Percentiles rank a stretch among this genome's conserved stretches.
Conservation (phyloP, 2,888 invertebrate genomes). For the Ernsta delagoae region DNA sequence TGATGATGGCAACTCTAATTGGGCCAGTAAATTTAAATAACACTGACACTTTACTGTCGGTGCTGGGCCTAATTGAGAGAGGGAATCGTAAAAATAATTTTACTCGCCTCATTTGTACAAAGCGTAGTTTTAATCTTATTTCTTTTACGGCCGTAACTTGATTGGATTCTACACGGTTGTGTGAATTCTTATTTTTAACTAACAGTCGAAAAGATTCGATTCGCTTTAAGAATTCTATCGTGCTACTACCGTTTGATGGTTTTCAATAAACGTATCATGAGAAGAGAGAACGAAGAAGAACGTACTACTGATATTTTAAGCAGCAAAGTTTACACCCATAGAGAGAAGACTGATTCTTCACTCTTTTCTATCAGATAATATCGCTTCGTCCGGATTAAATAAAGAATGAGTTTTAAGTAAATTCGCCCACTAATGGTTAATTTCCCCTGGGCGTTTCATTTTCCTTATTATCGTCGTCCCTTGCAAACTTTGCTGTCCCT, state of each 20-base stretch:
- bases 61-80: constrained; percentile 79
- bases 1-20: constrained; percentile 82
- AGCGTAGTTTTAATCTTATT: constrained; percentile 72
- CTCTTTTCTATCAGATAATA: constrained; percentile 8
- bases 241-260: constrained; percentile 1
- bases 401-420: constrained; percentile 69
- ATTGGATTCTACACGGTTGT: constrained; percentile 61
- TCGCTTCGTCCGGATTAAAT: constrained; percentile 53
- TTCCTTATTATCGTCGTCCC: constrained; percentile 53
- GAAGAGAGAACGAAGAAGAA: no score
- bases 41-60: constrained; percentile 81
- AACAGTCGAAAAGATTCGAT: constrained; percentile 44
- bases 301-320: no score
- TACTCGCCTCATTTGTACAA: constrained; percentile 80
- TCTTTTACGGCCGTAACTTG: constrained; percentile 67
- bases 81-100: constrained; percentile 84
- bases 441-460: constrained; percentile 74
- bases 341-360: no score
- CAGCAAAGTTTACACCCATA: no score
- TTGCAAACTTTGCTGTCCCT: constrained; percentile 31
- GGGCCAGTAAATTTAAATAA: constrained; percentile 83
- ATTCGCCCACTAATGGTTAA: constrained; percentile 73
- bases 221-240: constrained; percentile 9
- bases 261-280: background rate
- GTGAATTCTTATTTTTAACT: constrained; percentile 65